A percentile compares a stretch with the other conserved stretches of the same genome.
Evolutionary conservation across 1,140 invertebrate genomes (phyloP).

Genomic region (Eumeta japonica): DNA sequence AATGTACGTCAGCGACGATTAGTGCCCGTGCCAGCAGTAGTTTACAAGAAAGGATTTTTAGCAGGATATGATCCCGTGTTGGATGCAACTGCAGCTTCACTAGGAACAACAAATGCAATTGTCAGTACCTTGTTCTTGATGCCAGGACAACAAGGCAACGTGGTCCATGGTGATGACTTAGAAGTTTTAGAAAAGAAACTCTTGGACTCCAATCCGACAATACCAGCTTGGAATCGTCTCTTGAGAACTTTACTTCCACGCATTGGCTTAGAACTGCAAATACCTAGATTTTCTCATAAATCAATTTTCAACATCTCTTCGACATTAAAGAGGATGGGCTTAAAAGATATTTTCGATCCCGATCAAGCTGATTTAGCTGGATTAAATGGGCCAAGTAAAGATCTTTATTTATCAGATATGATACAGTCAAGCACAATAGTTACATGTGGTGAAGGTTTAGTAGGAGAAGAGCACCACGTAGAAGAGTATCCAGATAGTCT

Average conservation of each 20-base stretch:
- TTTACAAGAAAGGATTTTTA: conserved; percentile 72
- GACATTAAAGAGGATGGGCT: conserved; percentile 74
- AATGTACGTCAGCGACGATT: conserved; percentile 74
- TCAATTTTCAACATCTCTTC: conserved; percentile 76
- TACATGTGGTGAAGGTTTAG: conserved; percentile 73
- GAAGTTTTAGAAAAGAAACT: conserved; percentile 69
- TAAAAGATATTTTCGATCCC: conserved; percentile 72
- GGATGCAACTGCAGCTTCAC: conserved; percentile 76
- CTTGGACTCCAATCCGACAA: conserved; percentile 64
- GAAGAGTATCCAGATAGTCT: conserved; percentile 75
- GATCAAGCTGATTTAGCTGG: conserved; percentile 76
- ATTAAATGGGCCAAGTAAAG: conserved; percentile 70
- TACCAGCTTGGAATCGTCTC: conserved; percentile 71
- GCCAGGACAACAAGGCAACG: conserved; percentile 73
- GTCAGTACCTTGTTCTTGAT: conserved; percentile 77
- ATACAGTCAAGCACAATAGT: conserved; percentile 77
- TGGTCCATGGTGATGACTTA: conserved; percentile 73
- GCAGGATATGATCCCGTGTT: conserved; percentile 80
- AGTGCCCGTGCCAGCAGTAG: conserved; percentile 77
- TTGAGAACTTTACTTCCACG: conserved; percentile 71
- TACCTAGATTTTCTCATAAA: conserved; percentile 79
- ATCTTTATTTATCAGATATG: conserved; percentile 76
- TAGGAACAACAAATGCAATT: conserved; percentile 68
- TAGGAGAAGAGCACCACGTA: conserved; percentile 71
- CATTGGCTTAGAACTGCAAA: conserved; percentile 73